phyloP scores from a whole-genome alignment of 2,113 vertebrate species.

The Corythaixoides concolor region DNA sequence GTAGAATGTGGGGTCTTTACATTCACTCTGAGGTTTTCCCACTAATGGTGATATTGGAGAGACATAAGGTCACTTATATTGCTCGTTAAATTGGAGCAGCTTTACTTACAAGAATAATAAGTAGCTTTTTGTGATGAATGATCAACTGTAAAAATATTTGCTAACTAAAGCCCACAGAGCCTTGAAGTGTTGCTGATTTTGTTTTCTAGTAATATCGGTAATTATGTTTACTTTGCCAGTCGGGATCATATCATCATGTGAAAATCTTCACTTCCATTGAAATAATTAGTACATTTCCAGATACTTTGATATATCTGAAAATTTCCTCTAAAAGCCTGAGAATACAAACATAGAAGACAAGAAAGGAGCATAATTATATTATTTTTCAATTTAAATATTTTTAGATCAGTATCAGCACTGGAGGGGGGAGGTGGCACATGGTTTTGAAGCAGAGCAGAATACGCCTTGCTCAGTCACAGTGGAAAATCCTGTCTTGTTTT shows the following conservation, averaged over 20 bases:
- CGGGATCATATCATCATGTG: not conserved
- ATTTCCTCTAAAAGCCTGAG: not conserved
- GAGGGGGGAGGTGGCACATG: not conserved
- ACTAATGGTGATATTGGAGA: not conserved
- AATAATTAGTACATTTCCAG: not conserved
- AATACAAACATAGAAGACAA: not conserved
- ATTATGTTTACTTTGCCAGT: conserved; percentile 8
- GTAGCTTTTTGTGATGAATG: not conserved
- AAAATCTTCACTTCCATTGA: not conserved
- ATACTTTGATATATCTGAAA: not conserved
- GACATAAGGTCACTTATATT: not conserved
- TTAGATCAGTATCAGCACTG: not conserved
- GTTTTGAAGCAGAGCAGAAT: not conserved
- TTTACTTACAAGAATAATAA: not conserved
- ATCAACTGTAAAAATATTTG: not conserved
- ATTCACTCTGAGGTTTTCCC: not conserved
- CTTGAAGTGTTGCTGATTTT: conserved; percentile 26
- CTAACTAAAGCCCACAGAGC: not conserved
- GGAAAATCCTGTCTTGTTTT: not conserved
- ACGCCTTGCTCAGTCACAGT: not conserved
- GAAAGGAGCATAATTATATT: not conserved
- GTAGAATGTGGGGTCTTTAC: not conserved
- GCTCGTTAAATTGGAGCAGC: not conserved
- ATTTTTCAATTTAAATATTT: not conserved
- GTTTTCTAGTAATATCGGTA: not conserved